A percentile compares a stretch with the other conserved stretches of the same genome.
Evolutionary conservation across 2,113 vertebrate species (phyloP).

Genomic region (Zosterops hypoxanthus): DNA sequence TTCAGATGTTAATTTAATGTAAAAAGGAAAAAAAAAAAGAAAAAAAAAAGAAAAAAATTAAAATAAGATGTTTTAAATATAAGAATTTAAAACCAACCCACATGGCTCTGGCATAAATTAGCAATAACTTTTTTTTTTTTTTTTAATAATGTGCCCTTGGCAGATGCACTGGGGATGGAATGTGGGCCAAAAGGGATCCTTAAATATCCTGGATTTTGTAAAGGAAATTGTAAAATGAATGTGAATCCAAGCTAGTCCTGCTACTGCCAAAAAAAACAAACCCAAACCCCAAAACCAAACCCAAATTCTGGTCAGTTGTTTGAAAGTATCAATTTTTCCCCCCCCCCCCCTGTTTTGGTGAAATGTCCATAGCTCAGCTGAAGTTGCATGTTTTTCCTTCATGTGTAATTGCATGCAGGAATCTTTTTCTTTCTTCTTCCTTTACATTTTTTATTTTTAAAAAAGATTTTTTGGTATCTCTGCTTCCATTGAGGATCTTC

Average conservation of each 20-base stretch:
- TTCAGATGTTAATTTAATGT: conserved; percentile 77
- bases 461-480: background rate
- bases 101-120: conserved; percentile 74
- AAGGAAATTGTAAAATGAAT: conserved; percentile 57
- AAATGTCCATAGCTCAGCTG: conserved; percentile 64
- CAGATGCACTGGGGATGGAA: conserved; percentile 63
- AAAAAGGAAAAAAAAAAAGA: background rate
- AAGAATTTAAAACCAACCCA: conserved; percentile 66
- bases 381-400: conserved; percentile 77
- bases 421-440: background rate
- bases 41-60: background rate
- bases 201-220: conserved; percentile 23
- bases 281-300: background rate
- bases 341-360: conserved; percentile 65
- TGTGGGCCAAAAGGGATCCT: conserved; percentile 65
- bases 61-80: conserved; percentile 71
- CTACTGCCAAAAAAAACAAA: conserved; percentile 60
- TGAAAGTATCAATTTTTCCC: conserved; percentile 58
- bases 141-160: conserved; percentile 75
- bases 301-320: conserved; percentile 70
- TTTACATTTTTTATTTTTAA: background rate
- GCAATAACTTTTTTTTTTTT: conserved; percentile 53
- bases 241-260: conserved; percentile 62
- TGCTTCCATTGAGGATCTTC: conserved; percentile 1
- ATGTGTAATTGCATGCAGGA: conserved; percentile 80